phyloP scores from a whole-genome alignment of 1,140 invertebrate genomes.

The Panulirus ornatus region DNA sequence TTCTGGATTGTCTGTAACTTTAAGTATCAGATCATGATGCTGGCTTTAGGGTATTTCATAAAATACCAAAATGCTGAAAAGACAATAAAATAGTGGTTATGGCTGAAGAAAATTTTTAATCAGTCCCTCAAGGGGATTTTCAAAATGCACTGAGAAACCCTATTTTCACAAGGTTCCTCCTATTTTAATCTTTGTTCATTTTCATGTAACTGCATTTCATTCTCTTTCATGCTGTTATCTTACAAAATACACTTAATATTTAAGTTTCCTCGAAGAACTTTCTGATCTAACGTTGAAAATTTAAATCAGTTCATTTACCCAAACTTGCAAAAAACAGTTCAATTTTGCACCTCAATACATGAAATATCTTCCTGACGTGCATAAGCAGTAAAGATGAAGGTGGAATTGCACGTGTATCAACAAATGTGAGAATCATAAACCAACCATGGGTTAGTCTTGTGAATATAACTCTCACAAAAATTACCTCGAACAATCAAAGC shows the following conservation, averaged over 20 bases:
- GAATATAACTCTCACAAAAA: constrained; percentile 11
- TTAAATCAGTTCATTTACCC: neutral
- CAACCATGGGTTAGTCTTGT: constrained; percentile 17
- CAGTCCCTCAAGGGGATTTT: constrained; percentile 11
- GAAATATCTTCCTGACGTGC: constrained; percentile 43
- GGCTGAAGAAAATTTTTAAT: neutral
- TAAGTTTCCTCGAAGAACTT: neutral
- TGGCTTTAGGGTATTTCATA: constrained; percentile 25
- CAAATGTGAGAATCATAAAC: constrained; percentile 14
- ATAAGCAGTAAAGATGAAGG: constrained; percentile 35
- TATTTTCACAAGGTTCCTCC: neutral
- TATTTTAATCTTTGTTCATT: constrained; percentile 8
- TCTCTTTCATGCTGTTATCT: constrained; percentile 47
- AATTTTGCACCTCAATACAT: constrained; percentile 9
- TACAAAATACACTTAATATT: constrained; percentile 8
- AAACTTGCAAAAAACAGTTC: constrained; percentile 39
- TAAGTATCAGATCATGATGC: constrained; percentile 25
- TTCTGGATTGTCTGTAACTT: constrained; percentile 26
- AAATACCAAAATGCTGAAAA: constrained; percentile 39
- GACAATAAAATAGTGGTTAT: neutral
- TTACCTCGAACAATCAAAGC: constrained; percentile 65
- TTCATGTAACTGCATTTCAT: constrained; percentile 32
- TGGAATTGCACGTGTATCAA: constrained; percentile 23
- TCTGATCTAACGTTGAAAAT: neutral
- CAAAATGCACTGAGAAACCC: constrained; percentile 40